Conservation (phyloP, 2,113 vertebrate genomes). For the Jaculus jaculus region DNA sequence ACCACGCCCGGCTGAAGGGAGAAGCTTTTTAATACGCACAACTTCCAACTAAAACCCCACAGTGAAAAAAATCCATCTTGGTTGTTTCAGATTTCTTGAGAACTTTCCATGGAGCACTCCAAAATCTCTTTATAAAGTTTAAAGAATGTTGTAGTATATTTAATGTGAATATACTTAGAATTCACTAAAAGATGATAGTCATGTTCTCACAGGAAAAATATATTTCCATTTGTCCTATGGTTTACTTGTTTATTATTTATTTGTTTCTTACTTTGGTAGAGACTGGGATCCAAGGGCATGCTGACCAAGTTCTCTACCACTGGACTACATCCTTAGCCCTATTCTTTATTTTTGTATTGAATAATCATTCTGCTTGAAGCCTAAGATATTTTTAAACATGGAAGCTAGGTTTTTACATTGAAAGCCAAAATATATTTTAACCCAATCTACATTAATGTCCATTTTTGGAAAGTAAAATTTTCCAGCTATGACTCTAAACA, state of each 20-base stretch:
- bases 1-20: no score
- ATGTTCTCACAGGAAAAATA: background rate
- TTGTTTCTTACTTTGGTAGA: background rate
- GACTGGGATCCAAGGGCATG: background rate
- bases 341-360: slow-evolving; percentile 51
- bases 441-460: slow-evolving; percentile 30
- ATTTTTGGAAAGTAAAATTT: slow-evolving; percentile 60
- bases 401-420: slow-evolving; percentile 27
- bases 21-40: slow-evolving; percentile 63
- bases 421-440: background rate
- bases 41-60: background rate
- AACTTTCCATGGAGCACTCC: background rate
- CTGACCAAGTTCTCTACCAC: background rate
- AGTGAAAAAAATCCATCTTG: slow-evolving; percentile 63
- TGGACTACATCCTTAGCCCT: background rate
- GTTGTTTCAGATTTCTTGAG: slow-evolving; percentile 36
- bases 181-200: slow-evolving; percentile 54
- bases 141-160: slow-evolving; percentile 48
- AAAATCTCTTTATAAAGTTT: background rate
- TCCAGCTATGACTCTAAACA: slow-evolving; percentile 64
- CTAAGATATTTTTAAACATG: slow-evolving; percentile 41
- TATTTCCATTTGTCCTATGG: background rate
- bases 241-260: no score
- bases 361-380: slow-evolving; percentile 21
- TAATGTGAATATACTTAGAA: slow-evolving; percentile 18